A percentile compares a stretch with the other conserved stretches of the same genome.
Evolutionary conservation across 2,113 vertebrate genomes (phyloP).

Genomic region (Donacobius atricapilla): DNA sequence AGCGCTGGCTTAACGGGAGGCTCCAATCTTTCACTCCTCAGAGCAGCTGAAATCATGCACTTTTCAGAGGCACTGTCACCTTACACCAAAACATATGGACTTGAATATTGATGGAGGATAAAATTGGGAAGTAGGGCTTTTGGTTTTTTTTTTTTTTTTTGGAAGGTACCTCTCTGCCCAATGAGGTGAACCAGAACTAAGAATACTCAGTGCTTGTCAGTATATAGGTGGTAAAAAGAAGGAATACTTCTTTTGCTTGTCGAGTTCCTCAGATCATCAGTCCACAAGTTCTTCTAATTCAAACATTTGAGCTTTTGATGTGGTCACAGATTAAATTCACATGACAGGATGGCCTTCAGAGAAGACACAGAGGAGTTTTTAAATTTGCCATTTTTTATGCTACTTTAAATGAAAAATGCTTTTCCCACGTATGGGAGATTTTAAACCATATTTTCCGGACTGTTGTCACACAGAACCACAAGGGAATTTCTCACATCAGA

Average conservation of each 20-base stretch:
- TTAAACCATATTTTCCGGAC: background rate
- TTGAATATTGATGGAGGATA: background rate
- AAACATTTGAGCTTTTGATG: background rate
- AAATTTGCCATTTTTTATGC: background rate
- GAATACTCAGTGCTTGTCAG: background rate
- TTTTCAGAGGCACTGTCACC: conserved; percentile 3
- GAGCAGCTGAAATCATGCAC: background rate
- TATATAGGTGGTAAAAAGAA: background rate
- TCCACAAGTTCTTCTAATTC: background rate
- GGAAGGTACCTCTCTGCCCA: background rate
- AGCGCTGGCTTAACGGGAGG: background rate
- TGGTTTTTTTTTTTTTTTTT: background rate
- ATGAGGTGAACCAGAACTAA: background rate
- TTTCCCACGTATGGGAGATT: background rate
- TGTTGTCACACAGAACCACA: background rate
- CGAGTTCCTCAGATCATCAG: background rate
- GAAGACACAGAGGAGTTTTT: background rate
- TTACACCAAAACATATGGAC: background rate
- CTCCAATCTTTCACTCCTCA: background rate
- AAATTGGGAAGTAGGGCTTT: background rate
- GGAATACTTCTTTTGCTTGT: background rate
- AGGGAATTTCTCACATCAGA: background rate
- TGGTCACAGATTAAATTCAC: background rate
- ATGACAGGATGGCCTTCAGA: background rate
- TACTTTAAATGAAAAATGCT: background rate